phyloP scores from a whole-genome alignment of 1,140 invertebrate species.

The Euborellia annulipes region DNA sequence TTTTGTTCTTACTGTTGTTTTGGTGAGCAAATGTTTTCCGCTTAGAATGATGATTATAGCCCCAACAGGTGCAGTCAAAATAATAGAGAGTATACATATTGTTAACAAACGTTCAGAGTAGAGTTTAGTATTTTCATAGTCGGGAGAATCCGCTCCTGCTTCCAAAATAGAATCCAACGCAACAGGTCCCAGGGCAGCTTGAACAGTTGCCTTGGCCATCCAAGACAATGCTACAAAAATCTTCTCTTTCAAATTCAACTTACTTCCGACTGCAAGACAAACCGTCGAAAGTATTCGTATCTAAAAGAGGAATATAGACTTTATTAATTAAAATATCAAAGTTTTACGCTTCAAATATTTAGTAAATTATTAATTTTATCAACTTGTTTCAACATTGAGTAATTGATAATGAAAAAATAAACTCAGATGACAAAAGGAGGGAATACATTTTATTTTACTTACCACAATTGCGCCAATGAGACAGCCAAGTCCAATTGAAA shows the following conservation, averaged over 20 bases:
- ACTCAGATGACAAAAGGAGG: too few relatives aligned
- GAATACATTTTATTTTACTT: conserved; percentile 14
- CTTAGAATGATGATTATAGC: conserved; percentile 71
- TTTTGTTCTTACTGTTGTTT: conserved; percentile 29
- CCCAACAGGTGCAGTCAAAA: conserved; percentile 79
- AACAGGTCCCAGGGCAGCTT: conserved; percentile 67
- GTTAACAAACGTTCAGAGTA: conserved; percentile 47
- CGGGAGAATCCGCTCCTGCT: conserved; percentile 15
- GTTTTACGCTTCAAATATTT: not conserved
- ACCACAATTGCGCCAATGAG: conserved; percentile 40
- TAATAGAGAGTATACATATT: conserved; percentile 71
- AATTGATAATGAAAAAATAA: too few relatives aligned
- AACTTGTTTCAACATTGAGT: too few relatives aligned
- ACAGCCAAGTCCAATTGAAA: conserved; percentile 42
- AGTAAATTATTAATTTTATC: not conserved
- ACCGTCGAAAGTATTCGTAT: conserved; percentile 49
- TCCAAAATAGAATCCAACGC: conserved; percentile 46
- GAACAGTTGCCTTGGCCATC: conserved; percentile 89
- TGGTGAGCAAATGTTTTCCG: conserved; percentile 59
- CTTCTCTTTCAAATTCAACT: conserved; percentile 74
- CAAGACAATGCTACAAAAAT: conserved; percentile 76
- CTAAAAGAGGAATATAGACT: conserved; percentile 23
- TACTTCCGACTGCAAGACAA: conserved; percentile 46
- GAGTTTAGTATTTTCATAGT: conserved; percentile 19
- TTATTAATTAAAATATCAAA: not conserved